Evolutionary conservation across 2,888 invertebrate species (phyloP).

Genomic region (Strigamia transsilvanica): DNA sequence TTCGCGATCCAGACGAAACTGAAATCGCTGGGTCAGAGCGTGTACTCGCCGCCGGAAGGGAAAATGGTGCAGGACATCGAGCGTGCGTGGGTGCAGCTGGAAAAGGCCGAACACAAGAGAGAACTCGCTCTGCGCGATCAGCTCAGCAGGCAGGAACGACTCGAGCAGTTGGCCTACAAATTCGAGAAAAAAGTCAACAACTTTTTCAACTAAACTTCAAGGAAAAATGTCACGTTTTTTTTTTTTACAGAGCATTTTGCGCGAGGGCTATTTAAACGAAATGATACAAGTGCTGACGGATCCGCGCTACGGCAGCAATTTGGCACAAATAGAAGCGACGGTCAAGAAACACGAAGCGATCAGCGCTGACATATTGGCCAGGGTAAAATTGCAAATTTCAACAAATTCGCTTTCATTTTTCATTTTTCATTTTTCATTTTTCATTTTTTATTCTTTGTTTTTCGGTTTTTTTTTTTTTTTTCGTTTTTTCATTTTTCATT

Average conservation of each 20-base stretch:
- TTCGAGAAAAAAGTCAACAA: constrained; percentile 92
- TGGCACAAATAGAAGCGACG: constrained; percentile 94
- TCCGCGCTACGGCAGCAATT: constrained; percentile 87
- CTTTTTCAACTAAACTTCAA: no score
- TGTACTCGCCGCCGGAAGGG: constrained; percentile 86
- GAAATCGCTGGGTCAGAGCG: constrained; percentile 90
- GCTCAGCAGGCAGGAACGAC: constrained; percentile 85
- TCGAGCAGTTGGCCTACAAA: constrained; percentile 94
- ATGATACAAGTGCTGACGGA: constrained; percentile 96
- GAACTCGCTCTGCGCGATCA: constrained; percentile 93
- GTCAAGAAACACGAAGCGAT: constrained; percentile 99
- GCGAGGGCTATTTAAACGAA: constrained; percentile 95
- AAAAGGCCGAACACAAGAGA: constrained; percentile 91
- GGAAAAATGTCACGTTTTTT: no score
- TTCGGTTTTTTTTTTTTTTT: no score
- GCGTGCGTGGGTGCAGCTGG: constrained; percentile 90
- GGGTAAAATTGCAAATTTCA: no score
- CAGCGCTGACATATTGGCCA: constrained; percentile 92
- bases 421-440: no score
- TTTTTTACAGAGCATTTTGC: constrained; percentile 75
- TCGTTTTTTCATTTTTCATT: no score
- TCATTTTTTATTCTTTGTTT: no score
- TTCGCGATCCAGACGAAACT: constrained; percentile 96
- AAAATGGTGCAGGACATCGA: constrained; percentile 94
- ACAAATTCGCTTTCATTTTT: no score